Evolutionary conservation across 2,797 vertebrate species (phyloP).

Genomic region (Rhinogobio ventralis): DNA sequence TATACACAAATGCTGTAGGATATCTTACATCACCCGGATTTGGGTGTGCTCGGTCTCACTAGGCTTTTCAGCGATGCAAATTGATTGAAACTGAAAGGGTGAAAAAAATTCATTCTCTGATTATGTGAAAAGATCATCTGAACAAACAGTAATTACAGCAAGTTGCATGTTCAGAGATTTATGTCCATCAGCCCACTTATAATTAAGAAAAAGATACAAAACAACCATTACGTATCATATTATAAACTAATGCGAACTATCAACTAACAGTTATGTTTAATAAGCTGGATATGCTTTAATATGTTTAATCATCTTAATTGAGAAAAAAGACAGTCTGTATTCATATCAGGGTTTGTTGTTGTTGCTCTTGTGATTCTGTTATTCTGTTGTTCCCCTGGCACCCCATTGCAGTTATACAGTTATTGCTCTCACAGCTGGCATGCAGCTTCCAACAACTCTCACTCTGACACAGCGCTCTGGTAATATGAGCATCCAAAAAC

Average conservation of each 20-base stretch:
- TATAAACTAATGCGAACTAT: background rate
- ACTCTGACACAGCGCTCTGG: conserved; percentile 52
- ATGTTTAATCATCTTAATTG: conserved; percentile 68
- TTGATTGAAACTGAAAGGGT: conserved; percentile 6
- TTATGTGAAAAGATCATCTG: conserved; percentile 17
- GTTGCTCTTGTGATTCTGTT: conserved; percentile 69
- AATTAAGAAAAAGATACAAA: background rate
- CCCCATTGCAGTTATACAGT: conserved; percentile 72
- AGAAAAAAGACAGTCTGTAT: conserved; percentile 63
- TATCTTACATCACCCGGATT: conserved; percentile 9
- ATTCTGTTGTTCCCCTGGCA: conserved; percentile 69
- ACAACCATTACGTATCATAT: background rate
- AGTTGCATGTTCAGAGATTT: background rate
- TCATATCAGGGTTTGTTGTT: conserved; percentile 70
- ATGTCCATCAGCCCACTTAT: background rate
- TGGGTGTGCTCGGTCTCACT: conserved; percentile 4
- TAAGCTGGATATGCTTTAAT: no score
- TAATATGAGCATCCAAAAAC: conserved; percentile 43
- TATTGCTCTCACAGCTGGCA: conserved; percentile 67
- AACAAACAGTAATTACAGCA: background rate
- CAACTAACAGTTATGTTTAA: conserved; percentile 57
- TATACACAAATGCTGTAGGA: conserved; percentile 59
- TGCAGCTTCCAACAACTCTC: conserved; percentile 56
- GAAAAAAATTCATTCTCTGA: background rate
- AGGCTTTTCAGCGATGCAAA: background rate